A percentile compares a stretch with the other conserved stretches of the same genome.
Evolutionary conservation across 1,140 invertebrate species (phyloP).

Genomic region (Euura lappo): DNA sequence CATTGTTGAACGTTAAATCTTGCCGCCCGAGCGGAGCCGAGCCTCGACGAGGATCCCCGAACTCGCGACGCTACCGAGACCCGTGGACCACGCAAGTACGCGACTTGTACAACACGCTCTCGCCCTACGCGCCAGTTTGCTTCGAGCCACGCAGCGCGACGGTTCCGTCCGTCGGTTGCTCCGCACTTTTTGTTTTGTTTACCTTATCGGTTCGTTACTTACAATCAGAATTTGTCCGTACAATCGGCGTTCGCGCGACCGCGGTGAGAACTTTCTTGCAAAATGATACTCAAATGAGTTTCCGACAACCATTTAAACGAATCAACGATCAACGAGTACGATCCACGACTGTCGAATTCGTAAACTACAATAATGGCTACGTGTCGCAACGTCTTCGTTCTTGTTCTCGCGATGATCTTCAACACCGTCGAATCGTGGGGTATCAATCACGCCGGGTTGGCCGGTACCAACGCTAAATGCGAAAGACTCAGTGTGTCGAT

Average conservation of each 20-base stretch:
- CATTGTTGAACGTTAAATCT: not conserved
- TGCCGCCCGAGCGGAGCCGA: not conserved
- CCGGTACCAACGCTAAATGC: conserved; percentile 64
- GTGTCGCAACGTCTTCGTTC: too few relatives aligned
- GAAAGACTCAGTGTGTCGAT: conserved; percentile 81
- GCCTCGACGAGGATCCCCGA: not conserved
- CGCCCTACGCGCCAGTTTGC: not conserved
- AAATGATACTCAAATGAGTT: too few relatives aligned
- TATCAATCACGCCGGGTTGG: conserved; percentile 39
- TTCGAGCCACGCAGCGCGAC: not conserved
- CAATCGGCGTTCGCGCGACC: too few relatives aligned
- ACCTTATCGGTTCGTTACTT: too few relatives aligned
- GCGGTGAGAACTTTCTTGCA: too few relatives aligned
- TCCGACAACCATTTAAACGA: too few relatives aligned
- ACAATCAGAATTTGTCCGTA: too few relatives aligned
- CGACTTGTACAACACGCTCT: not conserved
- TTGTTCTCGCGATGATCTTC: too few relatives aligned
- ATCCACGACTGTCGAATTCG: too few relatives aligned
- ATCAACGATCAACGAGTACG: too few relatives aligned
- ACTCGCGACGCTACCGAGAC: not conserved
- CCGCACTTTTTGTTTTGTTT: too few relatives aligned
- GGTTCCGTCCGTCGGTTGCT: not conserved
- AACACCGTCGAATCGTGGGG: conserved; percentile 30
- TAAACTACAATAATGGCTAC: too few relatives aligned
- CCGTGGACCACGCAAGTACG: not conserved